Conservation (phyloP, 2,797 vertebrate genomes). For the Vireo griseus region DNA sequence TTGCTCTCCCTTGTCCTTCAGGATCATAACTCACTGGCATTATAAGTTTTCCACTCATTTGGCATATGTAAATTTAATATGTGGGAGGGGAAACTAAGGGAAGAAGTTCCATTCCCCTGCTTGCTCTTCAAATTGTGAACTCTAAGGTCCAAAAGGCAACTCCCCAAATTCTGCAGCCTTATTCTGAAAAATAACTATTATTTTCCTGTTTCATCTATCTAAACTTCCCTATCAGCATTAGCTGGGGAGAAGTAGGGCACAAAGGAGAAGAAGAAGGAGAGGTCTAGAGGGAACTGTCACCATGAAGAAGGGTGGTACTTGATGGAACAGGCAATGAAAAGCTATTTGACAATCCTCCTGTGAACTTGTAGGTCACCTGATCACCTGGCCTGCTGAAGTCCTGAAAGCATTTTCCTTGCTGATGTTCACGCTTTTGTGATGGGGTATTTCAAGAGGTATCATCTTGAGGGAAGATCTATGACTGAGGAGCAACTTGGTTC, state of each 20-base stretch:
- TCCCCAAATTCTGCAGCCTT: background rate
- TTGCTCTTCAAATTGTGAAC: background rate
- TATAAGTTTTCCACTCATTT: background rate
- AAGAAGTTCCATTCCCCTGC: background rate
- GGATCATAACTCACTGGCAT: background rate
- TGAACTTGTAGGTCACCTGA: background rate
- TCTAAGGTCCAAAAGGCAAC: background rate
- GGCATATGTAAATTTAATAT: background rate
- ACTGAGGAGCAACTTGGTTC: background rate
- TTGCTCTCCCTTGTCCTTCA: background rate
- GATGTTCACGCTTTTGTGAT: background rate
- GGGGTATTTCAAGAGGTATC: background rate
- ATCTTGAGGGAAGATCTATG: background rate
- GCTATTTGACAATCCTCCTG: background rate
- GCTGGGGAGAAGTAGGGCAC: background rate
- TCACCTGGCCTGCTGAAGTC: background rate
- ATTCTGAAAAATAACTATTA: background rate
- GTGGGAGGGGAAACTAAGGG: background rate
- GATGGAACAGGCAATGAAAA: fast-evolving
- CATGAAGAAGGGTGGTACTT: fast-evolving
- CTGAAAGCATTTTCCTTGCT: background rate
- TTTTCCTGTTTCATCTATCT: background rate
- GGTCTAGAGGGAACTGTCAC: background rate
- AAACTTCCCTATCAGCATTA: background rate
- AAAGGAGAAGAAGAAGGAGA: background rate